These are phyloP conservation scores for Apis mellifera DNA, from an alignment of 1,140 invertebrate genomes.

Conservation along the genomic window Amel_HAv3.1 CM009932.2:426001-426500, in stretches of 20 bases:
- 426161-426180: constrained; percentile 31
- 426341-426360: background rate
- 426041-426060: background rate
- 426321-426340: background rate
- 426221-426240: constrained; percentile 24
- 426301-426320: background rate
- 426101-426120: background rate
- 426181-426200: constrained; percentile 16
- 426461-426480: too few species aligned
- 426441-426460: too few species aligned
- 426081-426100: background rate
- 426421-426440: too few species aligned
- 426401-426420: too few species aligned
- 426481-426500: too few species aligned
- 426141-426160: constrained; percentile 17
- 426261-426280: background rate
- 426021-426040: background rate
- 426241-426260: constrained; percentile 29
- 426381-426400: too few species aligned
- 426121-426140: background rate
- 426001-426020: background rate
- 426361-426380: too few species aligned
- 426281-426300: background rate
- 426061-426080: background rate
- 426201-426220: constrained; percentile 5